Conservation (phyloP, 2,888 invertebrate species). For the Osmoderma eremita region DNA sequence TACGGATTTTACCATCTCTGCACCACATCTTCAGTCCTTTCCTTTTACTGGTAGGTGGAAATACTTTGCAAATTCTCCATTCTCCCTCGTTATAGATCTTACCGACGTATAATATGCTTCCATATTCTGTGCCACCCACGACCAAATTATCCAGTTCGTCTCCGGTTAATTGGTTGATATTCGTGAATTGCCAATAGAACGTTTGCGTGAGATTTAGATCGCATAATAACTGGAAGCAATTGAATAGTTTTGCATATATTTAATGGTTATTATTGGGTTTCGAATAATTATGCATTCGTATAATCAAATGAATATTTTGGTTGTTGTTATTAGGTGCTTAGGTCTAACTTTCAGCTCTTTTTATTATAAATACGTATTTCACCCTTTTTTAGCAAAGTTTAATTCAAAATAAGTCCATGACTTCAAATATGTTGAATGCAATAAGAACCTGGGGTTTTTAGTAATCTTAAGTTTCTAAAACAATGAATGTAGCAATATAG, state of each 20-base stretch:
- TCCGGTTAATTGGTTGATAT: background rate
- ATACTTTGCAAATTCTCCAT: constrained; percentile 3
- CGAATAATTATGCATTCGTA: background rate
- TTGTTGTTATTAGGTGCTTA: too few relatives aligned
- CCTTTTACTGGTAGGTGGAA: background rate
- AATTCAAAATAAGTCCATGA: too few relatives aligned
- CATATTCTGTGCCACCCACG: background rate
- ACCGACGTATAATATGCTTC: background rate
- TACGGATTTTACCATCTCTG: too few relatives aligned
- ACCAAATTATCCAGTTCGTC: background rate
- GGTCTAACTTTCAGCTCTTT: too few relatives aligned
- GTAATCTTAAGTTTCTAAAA: too few relatives aligned
- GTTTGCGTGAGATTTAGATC: background rate
- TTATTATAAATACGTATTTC: too few relatives aligned
- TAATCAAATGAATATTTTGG: background rate
- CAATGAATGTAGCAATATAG: too few relatives aligned
- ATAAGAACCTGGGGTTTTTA: too few relatives aligned
- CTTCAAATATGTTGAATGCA: too few relatives aligned
- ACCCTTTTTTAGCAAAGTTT: too few relatives aligned
- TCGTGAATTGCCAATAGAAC: background rate
- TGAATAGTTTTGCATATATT: background rate
- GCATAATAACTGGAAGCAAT: background rate
- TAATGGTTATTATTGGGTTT: background rate
- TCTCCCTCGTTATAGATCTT: background rate
- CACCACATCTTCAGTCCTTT: too few relatives aligned